phyloP scores from a whole-genome alignment of 2,888 invertebrate species.

The Tanytarsus gracilentus region DNA sequence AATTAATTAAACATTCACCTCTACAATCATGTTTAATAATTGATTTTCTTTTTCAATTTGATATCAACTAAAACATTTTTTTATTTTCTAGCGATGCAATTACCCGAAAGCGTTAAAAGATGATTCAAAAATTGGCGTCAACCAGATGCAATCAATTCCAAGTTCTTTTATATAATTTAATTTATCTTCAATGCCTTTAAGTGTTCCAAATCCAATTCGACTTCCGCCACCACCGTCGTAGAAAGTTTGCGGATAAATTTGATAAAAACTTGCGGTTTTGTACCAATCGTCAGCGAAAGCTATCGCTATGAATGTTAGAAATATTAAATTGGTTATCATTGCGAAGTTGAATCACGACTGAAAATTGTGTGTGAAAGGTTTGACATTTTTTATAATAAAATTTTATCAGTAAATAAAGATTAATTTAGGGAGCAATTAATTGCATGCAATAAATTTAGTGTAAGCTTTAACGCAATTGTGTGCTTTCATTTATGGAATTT shows the following conservation, averaged over 20 bases:
- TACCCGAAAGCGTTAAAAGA: background rate
- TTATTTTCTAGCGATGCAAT: too few relatives aligned
- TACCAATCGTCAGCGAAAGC: constrained; percentile 62
- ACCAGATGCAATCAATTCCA: constrained; percentile 56
- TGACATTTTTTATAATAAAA: too few relatives aligned
- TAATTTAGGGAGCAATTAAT: too few relatives aligned
- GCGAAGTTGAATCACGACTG: too few relatives aligned
- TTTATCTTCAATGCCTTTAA: constrained; percentile 37
- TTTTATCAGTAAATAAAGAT: too few relatives aligned
- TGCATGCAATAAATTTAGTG: too few relatives aligned
- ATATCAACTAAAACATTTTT: constrained; percentile 73
- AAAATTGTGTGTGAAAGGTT: too few relatives aligned
- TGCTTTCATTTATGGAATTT: too few relatives aligned
- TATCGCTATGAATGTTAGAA: too few relatives aligned
- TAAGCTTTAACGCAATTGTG: too few relatives aligned
- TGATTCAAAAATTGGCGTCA: constrained; percentile 56
- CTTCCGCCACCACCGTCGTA: constrained; percentile 60
- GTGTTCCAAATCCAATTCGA: constrained; percentile 48
- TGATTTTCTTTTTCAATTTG: too few relatives aligned
- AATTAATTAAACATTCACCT: background rate
- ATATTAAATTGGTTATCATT: too few relatives aligned
- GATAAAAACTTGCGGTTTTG: constrained; percentile 62
- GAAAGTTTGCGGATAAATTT: constrained; percentile 63
- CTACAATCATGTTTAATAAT: background rate
- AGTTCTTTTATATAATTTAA: constrained; percentile 50